Evolutionary conservation across 2,113 vertebrate species (phyloP), one percentile per base, ranked within the genome.

Genomic region (Tapirus terrestris): DNA sequence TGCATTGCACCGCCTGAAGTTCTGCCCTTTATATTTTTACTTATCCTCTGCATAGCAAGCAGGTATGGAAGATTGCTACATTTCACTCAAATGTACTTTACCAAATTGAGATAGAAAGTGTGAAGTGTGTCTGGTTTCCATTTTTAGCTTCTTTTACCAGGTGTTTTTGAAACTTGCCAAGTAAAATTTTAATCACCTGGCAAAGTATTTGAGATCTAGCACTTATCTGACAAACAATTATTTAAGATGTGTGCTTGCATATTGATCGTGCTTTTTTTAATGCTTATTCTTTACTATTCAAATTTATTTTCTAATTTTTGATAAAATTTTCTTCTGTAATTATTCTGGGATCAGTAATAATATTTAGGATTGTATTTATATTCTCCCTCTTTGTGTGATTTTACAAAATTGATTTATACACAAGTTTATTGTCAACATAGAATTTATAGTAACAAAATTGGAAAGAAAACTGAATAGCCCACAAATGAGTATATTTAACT

Each of bases 101-200:
- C 21, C 53, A 80, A 75, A 65, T 72, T 45, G 43, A 97, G 80
- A 95, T 2, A 70, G 75, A 58, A 65, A 88, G 11, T 67, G 21
- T 70, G 45, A 97, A 72, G n/a, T 93, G 17, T 80, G 20, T 87
- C 53, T 96, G 29, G 23, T 92, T 98, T 96, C 83, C 45, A 87
- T 89, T 97, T 93, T 95, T 90, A 95, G 72, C 56, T 81, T 68
- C 45, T 94, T 92, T 94, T 63, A 43, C 51, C 39, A 96, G 67
- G 18, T 85, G 53, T 87, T 91, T 67, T 86, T 70, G 83, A 84
- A 93, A 89, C 18, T 79, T 60, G 13, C 39, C 88, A 96, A 53
- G 45, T 13, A 36, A 82, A 95, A 45, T 45, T 96, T 80, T 95
- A 91, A 89, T 76, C 33, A 67, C 31, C 21, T 45, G 65, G 45